Conservation (phyloP, 2,888 invertebrate species). For the Phortica okadai region DNA sequence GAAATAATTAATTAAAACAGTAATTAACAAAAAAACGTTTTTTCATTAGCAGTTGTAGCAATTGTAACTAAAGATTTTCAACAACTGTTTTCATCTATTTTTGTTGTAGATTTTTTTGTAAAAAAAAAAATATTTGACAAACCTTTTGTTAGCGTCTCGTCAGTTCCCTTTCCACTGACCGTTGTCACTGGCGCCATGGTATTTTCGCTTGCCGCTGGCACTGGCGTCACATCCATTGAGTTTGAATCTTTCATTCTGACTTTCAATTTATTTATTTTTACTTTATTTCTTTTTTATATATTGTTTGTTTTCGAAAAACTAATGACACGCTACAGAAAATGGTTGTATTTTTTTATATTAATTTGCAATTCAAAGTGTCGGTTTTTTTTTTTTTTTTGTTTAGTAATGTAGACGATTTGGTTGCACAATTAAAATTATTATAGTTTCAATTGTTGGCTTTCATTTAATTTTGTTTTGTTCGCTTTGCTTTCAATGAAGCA, state of each 20-base stretch:
- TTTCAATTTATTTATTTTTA: not conserved
- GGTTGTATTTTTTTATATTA: slow-evolving; percentile 3
- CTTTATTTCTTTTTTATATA: not conserved
- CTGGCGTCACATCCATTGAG: not conserved
- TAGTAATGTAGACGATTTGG: not conserved
- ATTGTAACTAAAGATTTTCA: not conserved
- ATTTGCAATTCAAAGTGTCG: not conserved
- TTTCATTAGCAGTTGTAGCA: not conserved
- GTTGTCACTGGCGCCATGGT: slow-evolving; percentile 40
- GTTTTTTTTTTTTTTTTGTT: not conserved
- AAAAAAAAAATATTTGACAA: not conserved
- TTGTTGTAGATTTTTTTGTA: not conserved
- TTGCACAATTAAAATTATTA: not conserved
- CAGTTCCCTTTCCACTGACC: slow-evolving; percentile 31
- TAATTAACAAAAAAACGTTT: not conserved
- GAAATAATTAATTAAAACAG: not conserved
- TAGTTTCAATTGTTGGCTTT: not conserved
- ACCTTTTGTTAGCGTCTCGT: slow-evolving; percentile 1
- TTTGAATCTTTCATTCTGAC: not conserved
- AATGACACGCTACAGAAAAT: not conserved
- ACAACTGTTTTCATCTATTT: not conserved
- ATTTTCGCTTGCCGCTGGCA: not conserved
- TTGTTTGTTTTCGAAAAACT: slow-evolving; percentile 7
- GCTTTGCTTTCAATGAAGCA: not conserved
- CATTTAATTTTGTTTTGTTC: not conserved